phyloP scores from a whole-genome alignment of 2,797 vertebrate species.

The Phaenicophaeus curvirostris region DNA sequence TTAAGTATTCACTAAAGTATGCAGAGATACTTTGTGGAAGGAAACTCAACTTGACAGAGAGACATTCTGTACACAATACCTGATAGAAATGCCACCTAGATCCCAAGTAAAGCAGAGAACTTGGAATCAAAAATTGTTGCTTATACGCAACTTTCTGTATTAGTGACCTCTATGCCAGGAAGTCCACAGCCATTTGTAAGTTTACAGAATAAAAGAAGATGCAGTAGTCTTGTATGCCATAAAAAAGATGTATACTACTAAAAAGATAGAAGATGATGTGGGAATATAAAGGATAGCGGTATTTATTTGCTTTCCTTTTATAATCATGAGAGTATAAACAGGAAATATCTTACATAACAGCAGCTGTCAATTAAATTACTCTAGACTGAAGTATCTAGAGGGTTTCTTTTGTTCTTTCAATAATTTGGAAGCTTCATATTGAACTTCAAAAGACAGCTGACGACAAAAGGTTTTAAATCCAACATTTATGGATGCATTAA shows the following conservation, averaged over 20 bases:
- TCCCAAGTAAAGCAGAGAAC: background rate
- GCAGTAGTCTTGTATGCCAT: background rate
- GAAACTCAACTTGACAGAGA: background rate
- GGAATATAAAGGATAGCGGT: background rate
- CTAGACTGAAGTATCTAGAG: background rate
- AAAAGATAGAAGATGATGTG: background rate
- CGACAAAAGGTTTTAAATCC: background rate
- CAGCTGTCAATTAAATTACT: background rate
- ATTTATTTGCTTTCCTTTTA: background rate
- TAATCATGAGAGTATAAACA: background rate
- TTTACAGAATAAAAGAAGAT: background rate
- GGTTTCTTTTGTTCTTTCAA: background rate
- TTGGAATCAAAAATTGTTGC: background rate
- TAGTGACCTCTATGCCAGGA: background rate
- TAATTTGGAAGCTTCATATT: background rate
- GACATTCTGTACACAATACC: background rate
- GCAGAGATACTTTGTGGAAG: background rate
- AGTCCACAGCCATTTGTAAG: background rate
- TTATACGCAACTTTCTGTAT: background rate
- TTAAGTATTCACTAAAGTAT: conserved; percentile 6
- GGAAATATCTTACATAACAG: background rate
- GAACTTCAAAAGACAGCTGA: background rate
- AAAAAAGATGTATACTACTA: background rate
- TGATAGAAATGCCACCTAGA: background rate
- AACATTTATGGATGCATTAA: background rate